These are phyloP conservation scores for Pipra filicauda DNA, from an alignment of 2,113 vertebrate species.

Conservation along the genomic window DNA sequence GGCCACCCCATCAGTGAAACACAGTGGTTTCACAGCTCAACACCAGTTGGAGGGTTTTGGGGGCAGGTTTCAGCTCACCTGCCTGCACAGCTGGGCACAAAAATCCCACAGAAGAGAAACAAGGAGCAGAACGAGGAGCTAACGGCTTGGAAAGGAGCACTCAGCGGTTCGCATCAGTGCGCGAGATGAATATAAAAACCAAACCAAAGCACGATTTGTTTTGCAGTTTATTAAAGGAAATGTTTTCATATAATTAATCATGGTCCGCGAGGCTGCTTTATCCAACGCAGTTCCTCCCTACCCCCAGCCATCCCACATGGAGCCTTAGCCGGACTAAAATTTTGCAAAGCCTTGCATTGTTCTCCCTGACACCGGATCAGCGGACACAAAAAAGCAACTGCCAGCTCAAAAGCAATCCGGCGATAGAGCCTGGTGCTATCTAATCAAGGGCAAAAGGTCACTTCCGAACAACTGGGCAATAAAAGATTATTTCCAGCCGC, in stretches of 20 bases:
- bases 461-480: slow-evolving; percentile 99
- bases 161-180: background rate
- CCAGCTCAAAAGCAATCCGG: slow-evolving; percentile 86
- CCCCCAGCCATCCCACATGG: slow-evolving; percentile 50
- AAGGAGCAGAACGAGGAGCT: background rate
- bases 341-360: slow-evolving; percentile 89
- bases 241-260: slow-evolving; percentile 35
- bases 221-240: slow-evolving; percentile 53
- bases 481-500: slow-evolving; percentile 97
- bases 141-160: background rate
- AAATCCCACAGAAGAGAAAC: background rate
- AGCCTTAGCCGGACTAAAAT: slow-evolving; percentile 73
- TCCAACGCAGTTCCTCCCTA: slow-evolving; percentile 13
- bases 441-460: slow-evolving; percentile 99
- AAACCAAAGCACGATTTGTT: slow-evolving; percentile 48
- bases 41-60: background rate
- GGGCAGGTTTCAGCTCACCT: slow-evolving; percentile 4
- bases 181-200: background rate
- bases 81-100: background rate
- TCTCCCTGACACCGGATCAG: slow-evolving; percentile 86
- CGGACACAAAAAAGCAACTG: slow-evolving; percentile 81
- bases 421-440: slow-evolving; percentile 94
- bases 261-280: background rate
- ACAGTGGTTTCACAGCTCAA: background rate
- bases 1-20: background rate